A percentile compares a stretch with the other conserved stretches of the same genome.
phyloP scores from a whole-genome alignment of 2,113 vertebrate species.

The Scomber japonicus region DNA sequence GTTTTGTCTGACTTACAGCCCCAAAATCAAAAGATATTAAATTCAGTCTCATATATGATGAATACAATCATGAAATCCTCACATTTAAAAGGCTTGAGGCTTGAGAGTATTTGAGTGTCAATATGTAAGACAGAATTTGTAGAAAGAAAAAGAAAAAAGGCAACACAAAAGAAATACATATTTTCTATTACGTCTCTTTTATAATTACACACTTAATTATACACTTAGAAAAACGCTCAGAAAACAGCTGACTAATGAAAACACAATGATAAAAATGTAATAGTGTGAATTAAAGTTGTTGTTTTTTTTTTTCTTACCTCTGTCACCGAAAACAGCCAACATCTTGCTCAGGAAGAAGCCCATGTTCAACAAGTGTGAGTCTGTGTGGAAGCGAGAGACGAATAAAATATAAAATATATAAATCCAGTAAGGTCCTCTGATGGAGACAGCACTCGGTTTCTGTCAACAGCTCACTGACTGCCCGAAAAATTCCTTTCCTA shows the following conservation, averaged over 20 bases:
- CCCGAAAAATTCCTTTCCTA: background rate
- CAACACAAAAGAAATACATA: background rate
- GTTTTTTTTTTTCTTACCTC: constrained; percentile 67
- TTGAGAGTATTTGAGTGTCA: too few relatives aligned
- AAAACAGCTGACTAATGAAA: background rate
- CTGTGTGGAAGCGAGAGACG: background rate
- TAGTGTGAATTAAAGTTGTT: background rate
- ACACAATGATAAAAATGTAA: background rate
- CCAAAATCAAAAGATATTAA: too few relatives aligned
- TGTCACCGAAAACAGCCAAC: constrained; percentile 85
- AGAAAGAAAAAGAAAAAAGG: background rate
- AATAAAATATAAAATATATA: background rate
- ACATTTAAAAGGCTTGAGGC: too few relatives aligned
- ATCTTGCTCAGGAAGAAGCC: constrained; percentile 84
- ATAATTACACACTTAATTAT: too few relatives aligned
- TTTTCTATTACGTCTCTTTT: too few relatives aligned
- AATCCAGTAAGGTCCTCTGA: background rate
- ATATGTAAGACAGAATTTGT: background rate
- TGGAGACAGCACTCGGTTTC: background rate
- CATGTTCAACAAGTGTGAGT: constrained; percentile 68
- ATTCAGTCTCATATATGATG: too few relatives aligned
- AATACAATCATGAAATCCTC: too few relatives aligned
- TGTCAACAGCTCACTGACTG: constrained; percentile 19
- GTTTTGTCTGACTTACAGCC: too few relatives aligned
- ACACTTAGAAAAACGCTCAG: background rate